These are phyloP conservation scores for cat (Felis catus) DNA, from an alignment of 2,113 vertebrate species.

Conservation along the genomic window DNA sequence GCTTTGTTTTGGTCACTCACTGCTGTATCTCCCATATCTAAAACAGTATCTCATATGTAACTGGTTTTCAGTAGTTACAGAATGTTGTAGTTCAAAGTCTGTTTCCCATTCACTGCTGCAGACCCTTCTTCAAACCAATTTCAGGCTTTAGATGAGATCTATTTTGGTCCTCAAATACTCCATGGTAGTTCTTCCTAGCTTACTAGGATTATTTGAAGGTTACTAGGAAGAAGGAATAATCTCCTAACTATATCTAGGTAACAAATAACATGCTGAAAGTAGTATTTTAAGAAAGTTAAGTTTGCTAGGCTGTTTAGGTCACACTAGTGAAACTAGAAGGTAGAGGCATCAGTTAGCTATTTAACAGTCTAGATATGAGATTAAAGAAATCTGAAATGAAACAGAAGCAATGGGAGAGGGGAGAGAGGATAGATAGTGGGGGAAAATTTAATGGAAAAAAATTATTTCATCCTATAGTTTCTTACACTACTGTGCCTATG, in stretches of 20 bases:
- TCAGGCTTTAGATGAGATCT: not conserved
- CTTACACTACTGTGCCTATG: not conserved
- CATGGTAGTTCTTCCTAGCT: not conserved
- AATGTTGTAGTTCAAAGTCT: not conserved
- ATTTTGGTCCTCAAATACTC: not conserved
- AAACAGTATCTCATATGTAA: not conserved
- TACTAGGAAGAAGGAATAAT: not conserved
- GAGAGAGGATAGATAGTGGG: not conserved
- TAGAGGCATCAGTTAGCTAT: not conserved
- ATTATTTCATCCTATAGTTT: not conserved
- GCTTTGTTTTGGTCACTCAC: not conserved
- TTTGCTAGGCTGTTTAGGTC: not conserved
- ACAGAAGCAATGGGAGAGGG: not conserved
- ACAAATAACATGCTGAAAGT: not conserved
- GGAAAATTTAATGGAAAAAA: not conserved
- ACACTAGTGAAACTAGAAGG: not conserved
- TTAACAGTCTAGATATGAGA: not conserved
- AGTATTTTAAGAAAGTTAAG: not conserved
- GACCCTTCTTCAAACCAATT: not conserved
- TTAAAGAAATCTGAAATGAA: not conserved
- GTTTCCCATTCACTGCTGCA: not conserved
- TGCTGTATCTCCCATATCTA: not conserved
- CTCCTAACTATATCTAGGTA: not conserved
- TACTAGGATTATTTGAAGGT: not conserved
- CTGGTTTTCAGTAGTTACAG: not conserved